These are phyloP conservation scores for Oncorhynchus keta DNA, from an alignment of 2,113 vertebrate species.

Conservation along the genomic window DNA sequence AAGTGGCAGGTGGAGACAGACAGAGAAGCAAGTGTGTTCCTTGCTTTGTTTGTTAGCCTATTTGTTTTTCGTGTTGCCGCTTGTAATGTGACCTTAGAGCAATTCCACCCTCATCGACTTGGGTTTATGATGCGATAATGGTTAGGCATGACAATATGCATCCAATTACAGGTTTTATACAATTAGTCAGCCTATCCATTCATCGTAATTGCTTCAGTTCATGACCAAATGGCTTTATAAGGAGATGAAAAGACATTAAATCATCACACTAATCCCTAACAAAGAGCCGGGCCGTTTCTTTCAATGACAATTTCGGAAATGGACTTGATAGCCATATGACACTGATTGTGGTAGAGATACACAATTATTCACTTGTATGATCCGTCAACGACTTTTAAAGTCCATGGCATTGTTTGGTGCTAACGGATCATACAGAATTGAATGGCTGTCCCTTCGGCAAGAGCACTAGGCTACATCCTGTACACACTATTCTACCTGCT, in stretches of 20 bases:
- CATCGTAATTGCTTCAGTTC: no score
- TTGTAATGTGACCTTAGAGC: conserved; percentile 43
- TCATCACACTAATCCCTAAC: conserved; percentile 23
- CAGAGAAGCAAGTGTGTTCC: conserved; percentile 30
- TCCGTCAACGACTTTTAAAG: no score
- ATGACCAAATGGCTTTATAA: no score
- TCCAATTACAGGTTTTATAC: no score
- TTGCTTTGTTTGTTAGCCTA: conserved; percentile 54
- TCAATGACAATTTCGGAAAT: conserved; percentile 26
- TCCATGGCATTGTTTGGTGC: no score
- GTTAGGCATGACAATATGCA: conserved; percentile 52
- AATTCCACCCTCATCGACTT: neutral
- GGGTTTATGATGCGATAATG: conserved; percentile 64
- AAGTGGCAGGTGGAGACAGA: conserved; percentile 37
- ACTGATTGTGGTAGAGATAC: conserved; percentile 28
- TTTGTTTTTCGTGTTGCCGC: conserved; percentile 48
- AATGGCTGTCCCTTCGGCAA: no score
- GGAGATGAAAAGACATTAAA: conserved; percentile 6
- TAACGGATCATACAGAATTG: no score
- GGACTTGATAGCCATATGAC: neutral
- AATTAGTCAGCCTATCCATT: no score
- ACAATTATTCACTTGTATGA: neutral
- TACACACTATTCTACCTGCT: no score
- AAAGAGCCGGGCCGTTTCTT: conserved; percentile 20
- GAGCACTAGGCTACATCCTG: no score